Conservation (phyloP, 2,113 vertebrate species). For the Urocitellus parryii region DNA sequence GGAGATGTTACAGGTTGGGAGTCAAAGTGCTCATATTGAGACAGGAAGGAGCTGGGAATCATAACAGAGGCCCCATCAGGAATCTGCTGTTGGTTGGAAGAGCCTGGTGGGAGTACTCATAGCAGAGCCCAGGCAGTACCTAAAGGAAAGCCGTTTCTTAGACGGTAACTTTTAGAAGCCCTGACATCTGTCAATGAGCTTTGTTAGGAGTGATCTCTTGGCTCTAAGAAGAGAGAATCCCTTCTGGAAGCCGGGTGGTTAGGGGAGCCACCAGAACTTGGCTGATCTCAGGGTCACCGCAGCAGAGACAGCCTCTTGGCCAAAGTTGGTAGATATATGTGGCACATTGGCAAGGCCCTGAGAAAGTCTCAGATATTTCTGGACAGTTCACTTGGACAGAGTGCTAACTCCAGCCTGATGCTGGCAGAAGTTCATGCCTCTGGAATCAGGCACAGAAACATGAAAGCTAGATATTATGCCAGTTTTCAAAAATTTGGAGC, state of each 20-base stretch:
- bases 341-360: neutral
- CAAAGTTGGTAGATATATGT: neutral
- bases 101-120: neutral
- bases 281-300: neutral
- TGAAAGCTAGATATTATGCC: neutral
- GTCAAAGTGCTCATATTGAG: neutral
- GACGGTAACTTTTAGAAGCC: neutral
- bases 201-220: neutral
- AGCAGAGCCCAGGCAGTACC: neutral
- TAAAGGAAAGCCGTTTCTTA: neutral
- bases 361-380: neutral
- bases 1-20: neutral
- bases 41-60: neutral
- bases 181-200: neutral
- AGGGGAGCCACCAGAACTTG: neutral
- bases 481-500: slow-evolving; percentile 45
- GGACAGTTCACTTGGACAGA: neutral
- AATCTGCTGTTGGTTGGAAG: neutral
- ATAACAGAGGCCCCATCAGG: neutral
- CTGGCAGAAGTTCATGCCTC: neutral
- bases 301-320: neutral
- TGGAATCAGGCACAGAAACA: neutral
- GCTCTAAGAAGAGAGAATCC: neutral
- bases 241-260: neutral
- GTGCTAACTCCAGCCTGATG: neutral